Conservation (phyloP, 1,140 invertebrate genomes). For the Cotesia glomerata region DNA sequence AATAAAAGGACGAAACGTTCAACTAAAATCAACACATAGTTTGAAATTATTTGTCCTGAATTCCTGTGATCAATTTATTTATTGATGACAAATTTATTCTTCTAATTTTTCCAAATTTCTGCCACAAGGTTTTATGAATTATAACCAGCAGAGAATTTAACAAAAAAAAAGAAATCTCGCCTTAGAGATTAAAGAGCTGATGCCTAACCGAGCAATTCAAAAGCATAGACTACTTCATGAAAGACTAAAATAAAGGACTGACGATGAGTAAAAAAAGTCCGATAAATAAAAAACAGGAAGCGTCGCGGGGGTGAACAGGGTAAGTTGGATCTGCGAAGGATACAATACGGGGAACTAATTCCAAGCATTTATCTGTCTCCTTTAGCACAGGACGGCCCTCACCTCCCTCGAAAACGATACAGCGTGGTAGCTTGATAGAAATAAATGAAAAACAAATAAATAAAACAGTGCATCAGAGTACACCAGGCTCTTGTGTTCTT, state of each 20-base stretch:
- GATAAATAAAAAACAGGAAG: slow-evolving; percentile 1
- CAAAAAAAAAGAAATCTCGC: neutral
- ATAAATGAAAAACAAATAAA: neutral
- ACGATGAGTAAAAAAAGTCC: neutral
- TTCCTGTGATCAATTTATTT: too few relatives aligned
- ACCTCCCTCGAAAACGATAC: slow-evolving; percentile 3
- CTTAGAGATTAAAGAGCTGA: neutral
- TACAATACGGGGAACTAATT: slow-evolving; percentile 48
- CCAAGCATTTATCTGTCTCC: slow-evolving; percentile 47
- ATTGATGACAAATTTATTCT: too few relatives aligned
- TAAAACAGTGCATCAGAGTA: neutral
- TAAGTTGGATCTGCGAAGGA: slow-evolving; percentile 30
- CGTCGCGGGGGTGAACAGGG: slow-evolving; percentile 12
- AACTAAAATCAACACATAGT: too few relatives aligned
- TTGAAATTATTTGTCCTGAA: too few relatives aligned
- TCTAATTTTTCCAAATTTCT: too few relatives aligned
- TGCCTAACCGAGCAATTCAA: neutral
- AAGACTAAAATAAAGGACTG: neutral
- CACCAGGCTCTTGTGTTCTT: slow-evolving; percentile 7
- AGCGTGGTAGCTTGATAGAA: slow-evolving; percentile 4
- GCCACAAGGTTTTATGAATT: too few relatives aligned
- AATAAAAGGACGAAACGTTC: too few relatives aligned
- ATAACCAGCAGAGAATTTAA: too few relatives aligned
- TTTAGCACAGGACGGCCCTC: slow-evolving; percentile 27
- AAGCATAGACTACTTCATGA: neutral